Percentiles rank a stretch among this genome's conserved stretches.
phyloP scores from a whole-genome alignment of 2,888 invertebrate genomes.

The Dorcus parallelipipedus region DNA sequence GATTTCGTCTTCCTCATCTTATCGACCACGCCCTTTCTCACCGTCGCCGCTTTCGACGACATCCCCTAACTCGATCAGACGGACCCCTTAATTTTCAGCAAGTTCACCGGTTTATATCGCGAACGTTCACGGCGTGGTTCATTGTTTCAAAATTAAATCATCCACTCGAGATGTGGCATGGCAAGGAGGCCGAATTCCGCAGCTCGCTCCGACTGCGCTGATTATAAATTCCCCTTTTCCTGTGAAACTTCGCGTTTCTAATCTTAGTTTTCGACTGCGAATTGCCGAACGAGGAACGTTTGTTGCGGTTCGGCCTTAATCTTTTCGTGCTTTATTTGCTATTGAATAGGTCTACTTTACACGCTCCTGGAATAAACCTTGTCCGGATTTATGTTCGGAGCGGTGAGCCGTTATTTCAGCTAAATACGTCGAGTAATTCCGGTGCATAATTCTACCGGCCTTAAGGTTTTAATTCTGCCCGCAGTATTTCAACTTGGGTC shows the following conservation, averaged over 20 bases:
- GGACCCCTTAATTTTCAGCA: neutral
- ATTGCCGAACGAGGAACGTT: constrained; percentile 10
- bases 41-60: no score
- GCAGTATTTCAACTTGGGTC: no score
- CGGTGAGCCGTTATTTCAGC: no score
- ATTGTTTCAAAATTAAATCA: constrained; percentile 15
- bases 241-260: constrained; percentile 8
- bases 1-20: no score
- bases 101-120: neutral
- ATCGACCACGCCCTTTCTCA: no score
- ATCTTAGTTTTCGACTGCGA: constrained; percentile 13
- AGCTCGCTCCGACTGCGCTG: constrained; percentile 11
- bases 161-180: constrained; percentile 6
- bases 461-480: no score
- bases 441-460: no score
- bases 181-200: constrained; percentile 2
- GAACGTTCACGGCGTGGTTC: neutral
- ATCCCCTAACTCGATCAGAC: no score
- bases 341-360: constrained; percentile 3
- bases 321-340: constrained; percentile 7
- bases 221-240: constrained; percentile 7
- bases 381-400: no score
- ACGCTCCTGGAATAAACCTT: no score
- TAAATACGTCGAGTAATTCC: no score
- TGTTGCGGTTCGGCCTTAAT: constrained; percentile 7